Percentiles rank a stretch among this genome's conserved stretches.
Conservation (phyloP, 2,888 invertebrate species). For the Scaptodrosophila latifasciaeformis region DNA sequence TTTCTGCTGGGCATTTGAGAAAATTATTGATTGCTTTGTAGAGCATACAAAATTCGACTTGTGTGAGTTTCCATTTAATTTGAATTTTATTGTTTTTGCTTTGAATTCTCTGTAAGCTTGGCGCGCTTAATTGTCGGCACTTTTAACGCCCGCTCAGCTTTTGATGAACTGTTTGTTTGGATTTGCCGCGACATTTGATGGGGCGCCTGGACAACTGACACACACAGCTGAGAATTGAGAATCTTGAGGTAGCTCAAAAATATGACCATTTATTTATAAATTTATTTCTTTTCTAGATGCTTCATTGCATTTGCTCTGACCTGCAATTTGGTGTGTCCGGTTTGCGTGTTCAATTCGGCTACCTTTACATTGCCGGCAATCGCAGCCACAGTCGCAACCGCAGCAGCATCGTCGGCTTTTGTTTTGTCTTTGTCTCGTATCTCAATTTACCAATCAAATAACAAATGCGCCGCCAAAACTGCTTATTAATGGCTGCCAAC, state of each 20-base stretch:
- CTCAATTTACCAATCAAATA: conserved; percentile 72
- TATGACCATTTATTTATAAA: neutral
- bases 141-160: conserved; percentile 35
- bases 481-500: conserved; percentile 66
- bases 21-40: too few species aligned
- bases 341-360: neutral
- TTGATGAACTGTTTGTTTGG: conserved; percentile 69
- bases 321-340: conserved; percentile 40
- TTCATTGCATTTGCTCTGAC: conserved; percentile 20
- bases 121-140: conserved; percentile 59
- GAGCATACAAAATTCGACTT: too few species aligned
- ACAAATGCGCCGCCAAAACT: conserved; percentile 62
- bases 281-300: neutral
- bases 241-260: conserved; percentile 34
- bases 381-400: neutral
- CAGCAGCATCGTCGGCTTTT: conserved; percentile 16
- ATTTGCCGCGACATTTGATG: conserved; percentile 64
- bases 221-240: neutral
- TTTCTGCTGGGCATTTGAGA: too few species aligned
- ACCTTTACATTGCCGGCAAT: neutral
- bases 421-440: conserved; percentile 32
- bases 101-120: conserved; percentile 27
- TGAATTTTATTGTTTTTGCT: conserved; percentile 46
- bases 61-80: too few species aligned
- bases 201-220: too few species aligned